Evolutionary conservation across 1,140 invertebrate species (phyloP), one percentile per base, ranked within the genome.

Genomic region (Mamestra configurata): DNA sequence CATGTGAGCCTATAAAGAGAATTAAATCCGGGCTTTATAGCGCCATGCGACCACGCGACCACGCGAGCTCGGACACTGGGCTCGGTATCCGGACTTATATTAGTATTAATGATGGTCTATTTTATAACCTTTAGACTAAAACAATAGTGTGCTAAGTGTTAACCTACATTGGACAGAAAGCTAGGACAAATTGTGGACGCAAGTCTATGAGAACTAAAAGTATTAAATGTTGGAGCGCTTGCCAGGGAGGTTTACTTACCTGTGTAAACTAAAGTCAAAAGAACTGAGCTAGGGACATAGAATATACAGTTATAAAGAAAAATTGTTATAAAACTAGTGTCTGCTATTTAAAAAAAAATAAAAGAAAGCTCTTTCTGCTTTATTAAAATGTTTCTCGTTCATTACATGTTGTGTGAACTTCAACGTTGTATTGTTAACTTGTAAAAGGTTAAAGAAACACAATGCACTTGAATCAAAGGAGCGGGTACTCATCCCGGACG

Each of bases 81-180:
- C 66, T 49, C 66, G 66, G 66, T 27, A 49, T 70, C 66, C 66
- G 66, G 66, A 49, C 40, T 49, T 70, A 70, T 70, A 70, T 70
- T 27, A 10, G 66, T 70, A 70, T 70, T 70, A 70, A 70, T 70
- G 66, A 70, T 70, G n/a, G 11, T 15, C 64, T 46, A 4, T 46
- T 49, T 68, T 22, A 24, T 10, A 4, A 10, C 20, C 40, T 1
- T 70, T 49, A 20, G 20, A 40, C 13, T 68, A 27, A n/a, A 37
- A 37, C 27, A 70, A 43, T 49, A 70, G 66, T 49, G 40, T 49
- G 43, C 43, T 49, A 61, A 37, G 15, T 35, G 7, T 11, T 31
- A n/a, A n/a, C 11, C 10, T 40, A 49, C 27, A n/a, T 6, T 49
- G 66, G 13, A 18, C 11, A 7, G 35, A 40, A 20, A 66, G 20